These are phyloP conservation scores for Serinus canaria DNA, from an alignment of 2,113 vertebrate species.

Conservation along the genomic window DNA sequence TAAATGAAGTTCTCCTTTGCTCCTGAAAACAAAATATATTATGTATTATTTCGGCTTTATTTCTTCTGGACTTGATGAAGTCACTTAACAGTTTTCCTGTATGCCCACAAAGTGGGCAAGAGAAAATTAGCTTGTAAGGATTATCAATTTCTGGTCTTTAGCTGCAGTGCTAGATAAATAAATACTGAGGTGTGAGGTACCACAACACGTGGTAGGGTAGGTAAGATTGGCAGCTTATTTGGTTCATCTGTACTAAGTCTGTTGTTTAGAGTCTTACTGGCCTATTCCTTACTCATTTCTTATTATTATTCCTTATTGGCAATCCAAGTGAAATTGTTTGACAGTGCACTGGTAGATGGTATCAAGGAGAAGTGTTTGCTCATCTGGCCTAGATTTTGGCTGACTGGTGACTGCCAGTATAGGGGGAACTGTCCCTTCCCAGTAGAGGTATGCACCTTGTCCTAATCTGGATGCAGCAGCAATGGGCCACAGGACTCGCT, in stretches of 20 bases:
- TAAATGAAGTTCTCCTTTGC: background rate
- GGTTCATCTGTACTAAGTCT: rapidly evolving
- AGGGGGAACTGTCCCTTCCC: background rate
- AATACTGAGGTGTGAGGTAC: background rate
- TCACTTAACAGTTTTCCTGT: background rate
- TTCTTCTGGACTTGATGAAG: background rate
- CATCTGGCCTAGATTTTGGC: background rate
- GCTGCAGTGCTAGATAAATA: background rate
- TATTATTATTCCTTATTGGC: background rate
- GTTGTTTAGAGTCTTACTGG: background rate
- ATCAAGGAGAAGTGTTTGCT: background rate
- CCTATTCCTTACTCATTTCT: background rate
- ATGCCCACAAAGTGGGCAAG: background rate
- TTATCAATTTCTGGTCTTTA: background rate
- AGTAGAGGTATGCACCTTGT: background rate
- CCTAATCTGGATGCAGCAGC: background rate
- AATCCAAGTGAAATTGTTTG: background rate
- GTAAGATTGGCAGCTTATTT: background rate
- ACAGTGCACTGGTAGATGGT: background rate
- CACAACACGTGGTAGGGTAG: background rate
- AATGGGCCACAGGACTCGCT: background rate
- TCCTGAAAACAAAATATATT: background rate
- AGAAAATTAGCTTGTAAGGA: background rate
- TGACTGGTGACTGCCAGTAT: background rate
- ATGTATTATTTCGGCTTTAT: background rate